phyloP scores from a whole-genome alignment of 2,797 vertebrate species.

The Taenioides sp. region DNA sequence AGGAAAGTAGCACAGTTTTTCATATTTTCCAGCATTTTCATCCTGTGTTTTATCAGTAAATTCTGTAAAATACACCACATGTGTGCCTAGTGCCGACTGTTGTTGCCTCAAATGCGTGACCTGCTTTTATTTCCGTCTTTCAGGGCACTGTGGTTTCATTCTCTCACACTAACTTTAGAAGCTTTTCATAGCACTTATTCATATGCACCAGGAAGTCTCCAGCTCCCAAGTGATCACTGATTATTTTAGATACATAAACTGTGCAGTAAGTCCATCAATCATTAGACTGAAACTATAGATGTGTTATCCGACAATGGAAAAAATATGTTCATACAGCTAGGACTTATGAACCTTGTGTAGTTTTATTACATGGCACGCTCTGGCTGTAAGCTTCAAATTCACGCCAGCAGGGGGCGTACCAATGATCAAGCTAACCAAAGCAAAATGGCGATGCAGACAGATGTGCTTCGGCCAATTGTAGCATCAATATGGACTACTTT shows the following conservation, averaged over 20 bases:
- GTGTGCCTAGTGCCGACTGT: not conserved
- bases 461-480: too few relatives aligned
- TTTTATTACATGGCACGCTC: not conserved
- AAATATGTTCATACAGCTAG: too few relatives aligned
- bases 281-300: too few relatives aligned
- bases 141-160: conserved; percentile 52
- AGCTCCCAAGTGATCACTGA: conserved; percentile 10
- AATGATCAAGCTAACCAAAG: too few relatives aligned
- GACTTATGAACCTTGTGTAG: too few relatives aligned
- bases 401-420: too few relatives aligned
- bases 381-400: too few relatives aligned
- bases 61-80: not conserved
- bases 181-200: conserved; percentile 44
- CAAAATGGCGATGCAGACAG: too few relatives aligned
- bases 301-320: too few relatives aligned
- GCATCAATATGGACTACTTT: too few relatives aligned
- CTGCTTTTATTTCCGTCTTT: conserved; percentile 65
- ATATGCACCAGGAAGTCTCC: conserved; percentile 68
- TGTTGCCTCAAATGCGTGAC: conserved; percentile 47
- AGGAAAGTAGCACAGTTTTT: not conserved
- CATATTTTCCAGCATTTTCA: not conserved
- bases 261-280: not conserved
- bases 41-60: not conserved
- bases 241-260: not conserved
- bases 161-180: conserved; percentile 52